Percentiles rank a stretch among this genome's conserved stretches.
These are phyloP conservation scores for Chromobotia macracanthus DNA, from an alignment of 2,797 vertebrate species.

Conservation along the genomic window DNA sequence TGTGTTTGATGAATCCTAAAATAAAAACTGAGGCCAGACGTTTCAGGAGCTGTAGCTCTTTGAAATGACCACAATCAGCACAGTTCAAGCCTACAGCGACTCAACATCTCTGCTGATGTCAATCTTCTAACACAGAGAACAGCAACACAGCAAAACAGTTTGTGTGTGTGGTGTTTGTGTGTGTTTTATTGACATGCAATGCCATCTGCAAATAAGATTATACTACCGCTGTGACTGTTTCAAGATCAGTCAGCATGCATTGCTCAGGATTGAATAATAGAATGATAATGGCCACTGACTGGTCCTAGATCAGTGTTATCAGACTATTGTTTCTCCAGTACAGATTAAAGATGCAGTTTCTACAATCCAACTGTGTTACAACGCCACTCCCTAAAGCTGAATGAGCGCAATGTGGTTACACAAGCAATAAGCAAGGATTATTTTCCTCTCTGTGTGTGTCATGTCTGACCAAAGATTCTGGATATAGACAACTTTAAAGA, in stretches of 20 bases:
- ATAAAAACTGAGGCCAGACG: conserved; percentile 12
- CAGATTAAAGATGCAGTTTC: conserved; percentile 28
- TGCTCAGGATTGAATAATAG: not conserved
- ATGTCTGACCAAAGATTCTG: conserved; percentile 28
- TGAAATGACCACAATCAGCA: not conserved
- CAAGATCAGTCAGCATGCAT: conserved; percentile 3
- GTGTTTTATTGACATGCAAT: conserved; percentile 32
- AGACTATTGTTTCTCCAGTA: not conserved
- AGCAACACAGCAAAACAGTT: conserved; percentile 1
- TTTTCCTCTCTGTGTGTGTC: conserved; percentile 64
- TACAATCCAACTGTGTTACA: too few species aligned
- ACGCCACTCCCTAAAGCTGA: conserved; percentile 67
- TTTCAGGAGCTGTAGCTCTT: not conserved
- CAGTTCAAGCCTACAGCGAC: not conserved
- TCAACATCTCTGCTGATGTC: conserved; percentile 12
- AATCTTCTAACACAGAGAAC: not conserved
- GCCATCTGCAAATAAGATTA: conserved; percentile 51
- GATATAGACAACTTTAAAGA: conserved; percentile 8
- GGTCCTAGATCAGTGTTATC: not conserved
- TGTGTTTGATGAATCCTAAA: conserved; percentile 47
- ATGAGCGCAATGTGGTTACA: conserved; percentile 83
- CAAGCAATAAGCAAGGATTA: conserved; percentile 84
- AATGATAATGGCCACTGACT: conserved; percentile 9
- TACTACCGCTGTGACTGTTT: conserved; percentile 36
- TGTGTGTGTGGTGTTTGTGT: conserved; percentile 26